Conservation (phyloP, 2,113 vertebrate species). For the Laterallus jamaicensis region DNA sequence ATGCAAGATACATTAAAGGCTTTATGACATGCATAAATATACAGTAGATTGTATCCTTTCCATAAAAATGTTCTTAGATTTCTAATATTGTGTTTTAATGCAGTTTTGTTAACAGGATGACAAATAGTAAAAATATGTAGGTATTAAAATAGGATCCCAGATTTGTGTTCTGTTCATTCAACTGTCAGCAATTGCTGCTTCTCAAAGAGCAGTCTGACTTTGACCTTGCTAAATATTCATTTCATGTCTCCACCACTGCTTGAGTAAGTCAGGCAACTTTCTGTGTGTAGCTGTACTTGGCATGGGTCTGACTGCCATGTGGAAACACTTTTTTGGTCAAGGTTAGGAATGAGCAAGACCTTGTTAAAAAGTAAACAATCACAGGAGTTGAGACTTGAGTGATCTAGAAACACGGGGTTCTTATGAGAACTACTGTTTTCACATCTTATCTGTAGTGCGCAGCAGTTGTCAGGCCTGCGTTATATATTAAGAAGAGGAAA, state of each 20-base stretch:
- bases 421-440: conserved; percentile 26
- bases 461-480: conserved; percentile 37
- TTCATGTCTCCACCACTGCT: conserved; percentile 18
- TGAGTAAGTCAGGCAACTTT: conserved; percentile 52
- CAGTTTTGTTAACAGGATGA: conserved; percentile 64
- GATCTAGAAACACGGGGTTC: conserved; percentile 49
- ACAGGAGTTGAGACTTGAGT: conserved; percentile 35
- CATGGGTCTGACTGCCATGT: conserved; percentile 27
- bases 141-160: conserved; percentile 49
- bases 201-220: conserved; percentile 38
- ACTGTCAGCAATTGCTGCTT: conserved; percentile 40
- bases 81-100: conserved; percentile 62
- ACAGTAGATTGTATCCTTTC: conserved; percentile 47
- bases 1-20: conserved; percentile 67
- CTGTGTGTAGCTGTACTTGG: conserved; percentile 3
- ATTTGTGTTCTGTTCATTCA: conserved; percentile 40
- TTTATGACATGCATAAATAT: conserved; percentile 68
- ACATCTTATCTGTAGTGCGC: conserved; percentile 48
- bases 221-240: conserved; percentile 63
- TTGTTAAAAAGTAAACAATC: conserved; percentile 67
- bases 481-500: conserved; percentile 66
- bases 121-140: conserved; percentile 49
- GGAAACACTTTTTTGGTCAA: conserved; percentile 61
- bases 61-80: conserved; percentile 60
- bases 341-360: conserved; percentile 57